Conservation (phyloP, 2,797 vertebrate genomes). For the Chaunax sp. region DNA sequence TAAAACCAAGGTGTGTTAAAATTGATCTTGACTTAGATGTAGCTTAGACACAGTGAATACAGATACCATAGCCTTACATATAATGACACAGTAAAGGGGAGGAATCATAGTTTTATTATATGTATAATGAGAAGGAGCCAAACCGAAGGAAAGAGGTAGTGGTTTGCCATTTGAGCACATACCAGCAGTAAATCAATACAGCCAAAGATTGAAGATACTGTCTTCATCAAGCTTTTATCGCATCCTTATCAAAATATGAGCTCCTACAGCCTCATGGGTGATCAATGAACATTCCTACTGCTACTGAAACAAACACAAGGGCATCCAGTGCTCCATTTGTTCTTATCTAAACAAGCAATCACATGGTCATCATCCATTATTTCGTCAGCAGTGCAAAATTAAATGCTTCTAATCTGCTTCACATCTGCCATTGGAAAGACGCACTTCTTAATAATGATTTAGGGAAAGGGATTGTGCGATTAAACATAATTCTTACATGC, state of each 20-base stretch:
- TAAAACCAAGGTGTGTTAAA: neutral
- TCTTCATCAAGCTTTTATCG: slow-evolving; percentile 77
- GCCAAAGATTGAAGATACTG: slow-evolving; percentile 75
- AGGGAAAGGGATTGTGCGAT: neutral
- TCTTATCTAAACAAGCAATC: slow-evolving; percentile 68
- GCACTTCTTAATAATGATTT: slow-evolving; percentile 12
- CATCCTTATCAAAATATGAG: slow-evolving; percentile 79
- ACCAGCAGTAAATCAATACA: slow-evolving; percentile 74
- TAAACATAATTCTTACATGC: neutral
- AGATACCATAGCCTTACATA: neutral
- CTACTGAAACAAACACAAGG: slow-evolving; percentile 79
- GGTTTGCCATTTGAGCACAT: slow-evolving; percentile 43
- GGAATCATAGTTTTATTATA: slow-evolving; percentile 1
- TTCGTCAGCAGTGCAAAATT: slow-evolving; percentile 55
- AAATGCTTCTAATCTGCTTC: slow-evolving; percentile 35
- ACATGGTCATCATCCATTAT: slow-evolving; percentile 54
- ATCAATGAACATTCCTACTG: slow-evolving; percentile 72
- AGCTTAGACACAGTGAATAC: neutral
- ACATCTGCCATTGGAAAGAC: neutral
- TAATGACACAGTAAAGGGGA: too few species aligned
- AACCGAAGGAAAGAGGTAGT: slow-evolving; percentile 36
- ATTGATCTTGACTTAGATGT: neutral
- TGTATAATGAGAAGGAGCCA: slow-evolving; percentile 15
- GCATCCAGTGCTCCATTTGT: slow-evolving; percentile 51
- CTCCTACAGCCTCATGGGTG: slow-evolving; percentile 56